Percentiles rank a stretch among this genome's conserved stretches.
Evolutionary conservation across 2,888 invertebrate genomes (phyloP).

Genomic region (Pyrochroa serraticornis): DNA sequence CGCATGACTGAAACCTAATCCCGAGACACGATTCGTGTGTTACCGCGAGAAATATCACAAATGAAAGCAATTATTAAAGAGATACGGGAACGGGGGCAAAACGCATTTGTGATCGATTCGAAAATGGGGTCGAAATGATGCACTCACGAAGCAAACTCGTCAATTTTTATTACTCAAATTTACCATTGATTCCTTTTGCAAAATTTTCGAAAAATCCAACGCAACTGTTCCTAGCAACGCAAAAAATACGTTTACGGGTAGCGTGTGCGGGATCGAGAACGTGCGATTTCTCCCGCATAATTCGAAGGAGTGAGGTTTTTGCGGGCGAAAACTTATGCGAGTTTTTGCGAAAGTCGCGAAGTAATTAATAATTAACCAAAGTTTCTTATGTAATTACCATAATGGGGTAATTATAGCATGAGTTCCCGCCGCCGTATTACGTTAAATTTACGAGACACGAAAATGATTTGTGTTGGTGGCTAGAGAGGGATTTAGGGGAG

Average conservation of each 20-base stretch:
- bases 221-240: no score
- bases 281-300: no score
- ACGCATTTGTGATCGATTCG: slow-evolving; percentile 14
- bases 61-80: slow-evolving; percentile 37
- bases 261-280: no score
- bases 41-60: slow-evolving; percentile 36
- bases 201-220: no score
- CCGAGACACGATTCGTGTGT: slow-evolving; percentile 31
- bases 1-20: slow-evolving; percentile 34
- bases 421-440: slow-evolving; percentile 12
- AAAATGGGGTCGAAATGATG: no score
- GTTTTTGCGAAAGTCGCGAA: slow-evolving; percentile 4
- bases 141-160: no score
- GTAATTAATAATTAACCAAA: slow-evolving; percentile 19
- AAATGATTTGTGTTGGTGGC: slow-evolving; percentile 10
- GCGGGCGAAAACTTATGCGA: background rate
- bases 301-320: background rate
- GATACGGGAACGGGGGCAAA: slow-evolving; percentile 29
- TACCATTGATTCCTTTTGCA: no score
- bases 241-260: no score
- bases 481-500: slow-evolving; percentile 1
- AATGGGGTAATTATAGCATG: slow-evolving; percentile 18
- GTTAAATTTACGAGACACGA: slow-evolving; percentile 17
- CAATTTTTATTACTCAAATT: no score
- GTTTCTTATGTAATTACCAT: slow-evolving; percentile 20